Percentiles rank a stretch among this genome's conserved stretches.
Evolutionary conservation across 2,888 invertebrate species (phyloP).

Genomic region (Acronicta leporina): DNA sequence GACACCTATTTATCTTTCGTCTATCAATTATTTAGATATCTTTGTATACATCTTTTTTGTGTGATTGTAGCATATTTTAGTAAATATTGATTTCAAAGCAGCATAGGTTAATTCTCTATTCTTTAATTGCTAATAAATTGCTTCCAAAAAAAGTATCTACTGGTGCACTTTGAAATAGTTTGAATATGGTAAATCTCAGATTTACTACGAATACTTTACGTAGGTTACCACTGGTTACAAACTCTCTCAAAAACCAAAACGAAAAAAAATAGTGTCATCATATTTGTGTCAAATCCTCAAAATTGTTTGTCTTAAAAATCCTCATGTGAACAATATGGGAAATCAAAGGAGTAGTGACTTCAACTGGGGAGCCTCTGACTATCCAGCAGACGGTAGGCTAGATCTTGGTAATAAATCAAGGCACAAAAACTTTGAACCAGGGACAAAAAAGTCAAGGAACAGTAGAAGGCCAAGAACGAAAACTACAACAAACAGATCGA

Average conservation of each 20-base stretch:
- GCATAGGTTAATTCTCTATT: no score
- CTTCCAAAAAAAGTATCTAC: no score
- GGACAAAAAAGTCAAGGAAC: conserved; percentile 38
- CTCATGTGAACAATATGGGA: conserved; percentile 52
- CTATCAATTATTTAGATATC: no score
- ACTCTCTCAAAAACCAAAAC: not conserved
- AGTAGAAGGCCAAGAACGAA: conserved; percentile 34
- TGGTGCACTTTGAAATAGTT: not conserved
- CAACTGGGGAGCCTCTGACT: conserved; percentile 30
- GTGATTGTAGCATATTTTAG: no score
- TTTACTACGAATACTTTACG: not conserved
- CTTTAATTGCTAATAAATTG: no score
- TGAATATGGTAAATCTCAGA: not conserved
- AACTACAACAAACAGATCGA: conserved; percentile 22
- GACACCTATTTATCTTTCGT: no score
- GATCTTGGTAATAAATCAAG: conserved; percentile 22
- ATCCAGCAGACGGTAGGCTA: conserved; percentile 28
- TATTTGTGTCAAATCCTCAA: conserved; percentile 10
- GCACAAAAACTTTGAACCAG: conserved; percentile 22
- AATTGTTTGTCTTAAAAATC: conserved; percentile 24
- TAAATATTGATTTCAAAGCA: no score
- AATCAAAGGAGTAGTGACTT: conserved; percentile 45
- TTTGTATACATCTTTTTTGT: no score
- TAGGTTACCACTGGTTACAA: conserved; percentile 15
- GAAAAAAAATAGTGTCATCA: conserved; percentile 17